A percentile compares a stretch with the other conserved stretches of the same genome.
Conservation (phyloP, 2,888 invertebrate genomes). For the Boloria euphrosyne region DNA sequence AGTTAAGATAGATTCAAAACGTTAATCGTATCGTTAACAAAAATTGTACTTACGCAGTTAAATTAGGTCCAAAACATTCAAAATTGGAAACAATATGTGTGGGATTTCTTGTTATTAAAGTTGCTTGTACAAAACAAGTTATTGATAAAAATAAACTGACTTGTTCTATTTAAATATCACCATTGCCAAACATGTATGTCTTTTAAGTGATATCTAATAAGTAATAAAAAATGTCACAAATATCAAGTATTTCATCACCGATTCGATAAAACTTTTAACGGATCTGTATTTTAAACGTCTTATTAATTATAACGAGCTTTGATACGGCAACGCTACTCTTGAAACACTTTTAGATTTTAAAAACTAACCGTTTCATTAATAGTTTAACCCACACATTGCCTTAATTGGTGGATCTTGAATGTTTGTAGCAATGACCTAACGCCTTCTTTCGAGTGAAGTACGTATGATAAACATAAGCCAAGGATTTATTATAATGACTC, state of each 20-base stretch:
- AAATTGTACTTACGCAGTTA: no score
- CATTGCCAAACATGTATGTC: no score
- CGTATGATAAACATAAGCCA: conserved; percentile 38
- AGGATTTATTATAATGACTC: conserved; percentile 35
- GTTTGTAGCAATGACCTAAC: conserved; percentile 60
- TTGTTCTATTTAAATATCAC: no score
- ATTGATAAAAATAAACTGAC: no score
- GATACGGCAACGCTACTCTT: background rate
- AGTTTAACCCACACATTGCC: conserved; percentile 58
- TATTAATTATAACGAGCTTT: background rate
- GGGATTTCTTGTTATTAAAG: background rate
- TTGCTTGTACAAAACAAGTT: background rate
- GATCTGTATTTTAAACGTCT: background rate
- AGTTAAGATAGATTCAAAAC: conserved; percentile 2
- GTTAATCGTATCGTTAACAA: no score
- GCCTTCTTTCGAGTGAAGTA: conserved; percentile 54
- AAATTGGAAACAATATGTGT: background rate
- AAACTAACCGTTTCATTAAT: conserved; percentile 32
- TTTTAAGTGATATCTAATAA: no score
- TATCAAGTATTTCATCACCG: no score
- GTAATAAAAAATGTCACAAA: no score
- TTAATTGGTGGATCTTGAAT: conserved; percentile 59
- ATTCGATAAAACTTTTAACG: no score
- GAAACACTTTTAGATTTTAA: conserved; percentile 9
- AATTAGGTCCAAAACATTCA: no score